Percentiles rank a stretch among this genome's conserved stretches.
Conservation (phyloP, 2,113 vertebrate genomes). For the Apeltes quadracus region DNA sequence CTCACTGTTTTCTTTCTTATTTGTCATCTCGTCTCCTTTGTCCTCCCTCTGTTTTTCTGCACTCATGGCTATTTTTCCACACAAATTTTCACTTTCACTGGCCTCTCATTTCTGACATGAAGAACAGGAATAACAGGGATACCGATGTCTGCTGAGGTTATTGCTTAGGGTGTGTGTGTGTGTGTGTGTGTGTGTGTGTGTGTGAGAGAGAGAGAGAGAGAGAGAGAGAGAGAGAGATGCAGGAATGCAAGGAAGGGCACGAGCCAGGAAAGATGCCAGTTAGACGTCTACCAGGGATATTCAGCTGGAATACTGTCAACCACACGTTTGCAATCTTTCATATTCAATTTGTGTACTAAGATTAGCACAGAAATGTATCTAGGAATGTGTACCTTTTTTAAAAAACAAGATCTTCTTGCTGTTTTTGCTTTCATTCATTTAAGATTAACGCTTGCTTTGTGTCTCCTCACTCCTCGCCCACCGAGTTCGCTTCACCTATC, state of each 20-base stretch:
- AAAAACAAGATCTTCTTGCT: background rate
- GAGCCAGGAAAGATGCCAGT: background rate
- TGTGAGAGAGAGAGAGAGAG: background rate
- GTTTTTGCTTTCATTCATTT: background rate
- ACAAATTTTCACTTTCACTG: slow-evolving; percentile 13
- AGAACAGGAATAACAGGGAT: slow-evolving; percentile 37
- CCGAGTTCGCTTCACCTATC: slow-evolving; percentile 33
- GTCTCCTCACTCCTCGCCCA: slow-evolving; percentile 17
- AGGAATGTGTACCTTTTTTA: background rate
- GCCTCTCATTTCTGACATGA: slow-evolving; percentile 35
- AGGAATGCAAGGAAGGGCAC: slow-evolving; percentile 3
- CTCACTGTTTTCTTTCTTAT: no score
- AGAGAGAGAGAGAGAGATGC: background rate
- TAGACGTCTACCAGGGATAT: no score
- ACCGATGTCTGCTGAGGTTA: slow-evolving; percentile 44
- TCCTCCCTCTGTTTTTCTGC: slow-evolving; percentile 25
- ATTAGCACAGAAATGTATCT: background rate
- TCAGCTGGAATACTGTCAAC: background rate
- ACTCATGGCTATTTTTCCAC: slow-evolving; percentile 36
- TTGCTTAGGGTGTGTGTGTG: no score
- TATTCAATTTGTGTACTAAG: background rate
- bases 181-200: no score
- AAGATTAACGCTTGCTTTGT: background rate
- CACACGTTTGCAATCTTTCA: background rate
- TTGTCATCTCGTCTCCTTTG: background rate